These are phyloP conservation scores for Macaria liturata DNA, from an alignment of 2,888 invertebrate species.

Conservation along the genomic window DNA sequence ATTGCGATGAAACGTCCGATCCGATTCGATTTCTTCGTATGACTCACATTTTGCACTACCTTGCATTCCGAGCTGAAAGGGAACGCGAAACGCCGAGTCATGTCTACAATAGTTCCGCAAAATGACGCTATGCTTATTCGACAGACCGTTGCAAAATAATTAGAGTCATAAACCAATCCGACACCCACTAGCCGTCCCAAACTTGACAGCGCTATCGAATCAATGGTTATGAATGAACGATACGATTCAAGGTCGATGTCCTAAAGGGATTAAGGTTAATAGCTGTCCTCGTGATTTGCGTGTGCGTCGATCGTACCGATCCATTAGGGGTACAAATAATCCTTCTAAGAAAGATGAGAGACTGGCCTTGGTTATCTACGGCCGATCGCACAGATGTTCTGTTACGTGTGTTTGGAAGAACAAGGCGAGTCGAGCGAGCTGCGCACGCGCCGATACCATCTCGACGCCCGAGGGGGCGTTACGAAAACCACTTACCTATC, in stretches of 20 bases:
- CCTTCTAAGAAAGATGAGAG: slow-evolving; percentile 54
- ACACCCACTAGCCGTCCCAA: slow-evolving; percentile 21
- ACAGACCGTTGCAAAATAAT: slow-evolving; percentile 18
- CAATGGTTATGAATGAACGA: slow-evolving; percentile 38
- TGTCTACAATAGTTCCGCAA: slow-evolving; percentile 11
- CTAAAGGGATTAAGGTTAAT: slow-evolving; percentile 71
- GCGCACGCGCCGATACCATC: slow-evolving; percentile 72
- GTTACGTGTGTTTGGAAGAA: slow-evolving; percentile 57
- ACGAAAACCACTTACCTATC: slow-evolving; percentile 80
- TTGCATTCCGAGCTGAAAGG: slow-evolving; percentile 16
- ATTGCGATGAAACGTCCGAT: slow-evolving; percentile 44
- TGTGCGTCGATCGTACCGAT: slow-evolving; percentile 50
- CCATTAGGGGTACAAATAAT: slow-evolving; percentile 54
- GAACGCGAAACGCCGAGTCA: slow-evolving; percentile 14
- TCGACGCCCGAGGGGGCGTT: slow-evolving; percentile 71
- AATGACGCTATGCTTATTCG: slow-evolving; percentile 9
- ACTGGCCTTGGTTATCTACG: slow-evolving; percentile 54
- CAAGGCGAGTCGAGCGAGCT: slow-evolving; percentile 48
- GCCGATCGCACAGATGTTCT: slow-evolving; percentile 60
- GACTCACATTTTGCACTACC: slow-evolving; percentile 32
- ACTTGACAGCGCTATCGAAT: slow-evolving; percentile 56
- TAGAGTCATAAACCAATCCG: slow-evolving; percentile 23
- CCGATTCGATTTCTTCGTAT: slow-evolving; percentile 34
- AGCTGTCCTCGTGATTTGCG: slow-evolving; percentile 53
- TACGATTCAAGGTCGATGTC: slow-evolving; percentile 62